Base-by-base conservation (phyloP, 2,113 vertebrate genomes). In the Hystrix brachyura region DNA sequence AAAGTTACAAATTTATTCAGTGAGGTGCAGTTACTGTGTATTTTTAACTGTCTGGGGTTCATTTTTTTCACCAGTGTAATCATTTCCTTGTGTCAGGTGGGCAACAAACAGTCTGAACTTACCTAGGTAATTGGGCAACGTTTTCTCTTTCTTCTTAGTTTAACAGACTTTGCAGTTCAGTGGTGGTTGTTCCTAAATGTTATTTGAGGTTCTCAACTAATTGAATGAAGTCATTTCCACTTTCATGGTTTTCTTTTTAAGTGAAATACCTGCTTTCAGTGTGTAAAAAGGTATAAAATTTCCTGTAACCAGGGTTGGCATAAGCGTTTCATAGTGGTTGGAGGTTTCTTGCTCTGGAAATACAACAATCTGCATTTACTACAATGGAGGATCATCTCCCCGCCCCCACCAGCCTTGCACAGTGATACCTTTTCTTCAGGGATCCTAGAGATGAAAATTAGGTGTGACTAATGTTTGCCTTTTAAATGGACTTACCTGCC, bases 361-460 rank as follows among this genome's bases (percentile, higher is more conserved):
- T 65, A 51, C 13, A 96, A 27, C 0, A 0, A 19, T 72, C 65
- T 1, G 10, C 59, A 71, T 32, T 91, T 34, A 7, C 94, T 0
- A n/a, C 32, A 85, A 32, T 1, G 1, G 74, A 91, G 5, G 9
- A 78, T 7, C 0, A 1, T 38, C 38, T 38, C 19, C 72, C 21
- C 91, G 80, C 79, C 88, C 46, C n/a, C 64, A 64, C 59, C 69
- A 7, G 4, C 38, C 53, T 80, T 17, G 0, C 18, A 1, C 9
- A 3, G 15, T 48, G 86, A n/a, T 5, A 0, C 82, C 7, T 90
- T 72, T 76, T 80, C 65, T 80, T 90, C 11, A 5, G 11, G 32
- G 14, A 80, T 53, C 91, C 64, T 59, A 74, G 87, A 97, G 97
- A 95, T 95, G n/a, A 3, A 95, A 87, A 2, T 88, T 76, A 85